Conservation (phyloP, 2,888 invertebrate species). For the Mythimna albipuncta region DNA sequence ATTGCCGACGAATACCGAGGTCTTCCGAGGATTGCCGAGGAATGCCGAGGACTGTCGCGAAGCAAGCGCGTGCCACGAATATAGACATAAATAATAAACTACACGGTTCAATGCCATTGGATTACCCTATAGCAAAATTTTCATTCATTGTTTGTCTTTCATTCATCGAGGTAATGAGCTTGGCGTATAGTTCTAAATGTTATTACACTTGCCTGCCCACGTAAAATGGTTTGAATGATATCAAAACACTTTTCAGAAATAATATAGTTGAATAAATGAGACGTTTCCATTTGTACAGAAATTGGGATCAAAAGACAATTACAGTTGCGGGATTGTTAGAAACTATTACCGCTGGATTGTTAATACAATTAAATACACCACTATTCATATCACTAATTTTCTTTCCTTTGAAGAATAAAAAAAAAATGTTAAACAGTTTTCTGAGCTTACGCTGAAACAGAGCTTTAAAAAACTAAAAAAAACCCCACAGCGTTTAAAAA, state of each 20-base stretch:
- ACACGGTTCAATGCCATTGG: slow-evolving; percentile 69
- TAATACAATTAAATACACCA: no score
- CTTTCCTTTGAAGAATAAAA: no score
- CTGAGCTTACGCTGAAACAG: no score
- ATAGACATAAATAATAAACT: slow-evolving; percentile 61
- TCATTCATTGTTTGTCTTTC: slow-evolving; percentile 59
- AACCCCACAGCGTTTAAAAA: no score
- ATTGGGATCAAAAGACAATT: background rate
- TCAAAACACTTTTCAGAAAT: background rate
- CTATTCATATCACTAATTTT: no score
- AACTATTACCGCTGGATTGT: no score
- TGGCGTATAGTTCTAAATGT: background rate
- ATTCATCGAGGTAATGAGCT: slow-evolving; percentile 45
- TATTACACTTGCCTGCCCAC: background rate
- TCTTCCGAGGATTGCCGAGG: slow-evolving; percentile 55
- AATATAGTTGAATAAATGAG: background rate
- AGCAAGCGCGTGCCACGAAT: slow-evolving; percentile 70
- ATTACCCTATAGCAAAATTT: slow-evolving; percentile 41
- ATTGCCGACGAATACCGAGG: slow-evolving; percentile 59
- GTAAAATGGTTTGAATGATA: slow-evolving; percentile 3
- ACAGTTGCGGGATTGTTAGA: background rate
- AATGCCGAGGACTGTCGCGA: slow-evolving; percentile 51
- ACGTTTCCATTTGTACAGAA: background rate
- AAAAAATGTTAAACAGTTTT: no score
- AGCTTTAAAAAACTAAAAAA: no score